phyloP scores from a whole-genome alignment of 2,888 invertebrate species.

The Oligia strigilis region DNA sequence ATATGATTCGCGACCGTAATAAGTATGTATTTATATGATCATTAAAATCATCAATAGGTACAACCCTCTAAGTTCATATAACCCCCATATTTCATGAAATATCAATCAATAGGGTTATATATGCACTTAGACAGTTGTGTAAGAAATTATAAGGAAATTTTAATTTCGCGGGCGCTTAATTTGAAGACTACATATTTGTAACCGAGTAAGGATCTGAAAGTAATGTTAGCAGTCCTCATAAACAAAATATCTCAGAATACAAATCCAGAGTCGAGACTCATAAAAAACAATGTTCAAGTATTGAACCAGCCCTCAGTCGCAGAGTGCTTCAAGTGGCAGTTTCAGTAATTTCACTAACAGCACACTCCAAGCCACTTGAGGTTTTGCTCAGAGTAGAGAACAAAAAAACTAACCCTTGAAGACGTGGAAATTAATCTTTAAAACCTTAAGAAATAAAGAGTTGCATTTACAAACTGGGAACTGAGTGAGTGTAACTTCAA shows the following conservation, averaged over 20 bases:
- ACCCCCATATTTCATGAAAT: background rate
- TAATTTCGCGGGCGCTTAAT: background rate
- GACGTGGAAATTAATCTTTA: slow-evolving; percentile 64
- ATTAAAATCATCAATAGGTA: background rate
- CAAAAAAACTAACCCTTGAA: slow-evolving; percentile 64
- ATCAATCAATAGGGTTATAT: background rate
- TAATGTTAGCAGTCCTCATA: slow-evolving; percentile 23
- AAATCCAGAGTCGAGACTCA: slow-evolving; percentile 47
- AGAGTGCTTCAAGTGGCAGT: slow-evolving; percentile 76
- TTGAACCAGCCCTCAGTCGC: slow-evolving; percentile 65
- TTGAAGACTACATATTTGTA: slow-evolving; percentile 1
- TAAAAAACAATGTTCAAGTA: slow-evolving; percentile 63
- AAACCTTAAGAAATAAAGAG: slow-evolving; percentile 59
- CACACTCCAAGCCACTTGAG: slow-evolving; percentile 63
- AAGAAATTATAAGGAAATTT: background rate
- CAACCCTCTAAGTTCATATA: background rate
- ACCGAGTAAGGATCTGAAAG: background rate
- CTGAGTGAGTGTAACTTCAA: slow-evolving; percentile 18
- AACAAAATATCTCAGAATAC: slow-evolving; percentile 45
- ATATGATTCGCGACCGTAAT: background rate
- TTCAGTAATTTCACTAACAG: slow-evolving; percentile 73
- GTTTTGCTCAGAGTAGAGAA: slow-evolving; percentile 59
- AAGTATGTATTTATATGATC: background rate
- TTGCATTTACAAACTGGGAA: slow-evolving; percentile 47
- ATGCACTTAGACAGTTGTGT: background rate